Evolutionary conservation across 1,140 invertebrate species (phyloP), one percentile per base, ranked within the genome.

Genomic region (Rhynchophorus ferrugineus): DNA sequence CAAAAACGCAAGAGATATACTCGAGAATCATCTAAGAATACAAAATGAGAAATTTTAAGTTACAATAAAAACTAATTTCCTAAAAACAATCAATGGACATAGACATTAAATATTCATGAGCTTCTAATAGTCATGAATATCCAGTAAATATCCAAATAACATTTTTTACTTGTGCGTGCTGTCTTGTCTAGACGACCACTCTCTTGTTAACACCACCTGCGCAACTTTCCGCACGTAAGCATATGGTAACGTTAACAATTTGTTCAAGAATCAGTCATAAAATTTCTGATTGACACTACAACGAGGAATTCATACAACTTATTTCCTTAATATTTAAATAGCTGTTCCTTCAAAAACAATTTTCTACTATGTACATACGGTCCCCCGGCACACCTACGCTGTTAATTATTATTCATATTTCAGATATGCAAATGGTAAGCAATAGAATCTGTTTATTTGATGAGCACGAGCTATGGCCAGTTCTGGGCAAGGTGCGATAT

Each of bases 271-370:
- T 13, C 14, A 13, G 17, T n/a, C 35, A 37, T 37, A 37, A 37
- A 37, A 16, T 37, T 37, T 6, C 16, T n/a, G n/a, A 36, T 36
- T 36, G 34, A 36, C 34, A 36, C n/a, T 36, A 36, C n/a, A 36
- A 36, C 11, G 3, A 13, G 35, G 6, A 37, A n/a, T 37, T 37
- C 17, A 37, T 37, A 37, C 35, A 37, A 37, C 35, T 37, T 37
- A 37, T 37, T 37, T 37, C 35, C 35, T 37, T 37, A 37, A 37
- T 9, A 37, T 37, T 3, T n/a, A 16, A 37, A 37, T 37, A 37
- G 35, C 35, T 37, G 35, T 37, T 3, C 1, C 2, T 37, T 37
- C 13, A 2, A 5, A 11, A 11, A 11, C 24, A 5, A 16, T 16
- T 1, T 2, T 3, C 13, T 6, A 16, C 1, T 37, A 37, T 37